A percentile compares a stretch with the other conserved stretches of the same genome.
phyloP scores from a whole-genome alignment of 2,113 vertebrate species.

The Sinocyclocheilus maitianheensis region DNA sequence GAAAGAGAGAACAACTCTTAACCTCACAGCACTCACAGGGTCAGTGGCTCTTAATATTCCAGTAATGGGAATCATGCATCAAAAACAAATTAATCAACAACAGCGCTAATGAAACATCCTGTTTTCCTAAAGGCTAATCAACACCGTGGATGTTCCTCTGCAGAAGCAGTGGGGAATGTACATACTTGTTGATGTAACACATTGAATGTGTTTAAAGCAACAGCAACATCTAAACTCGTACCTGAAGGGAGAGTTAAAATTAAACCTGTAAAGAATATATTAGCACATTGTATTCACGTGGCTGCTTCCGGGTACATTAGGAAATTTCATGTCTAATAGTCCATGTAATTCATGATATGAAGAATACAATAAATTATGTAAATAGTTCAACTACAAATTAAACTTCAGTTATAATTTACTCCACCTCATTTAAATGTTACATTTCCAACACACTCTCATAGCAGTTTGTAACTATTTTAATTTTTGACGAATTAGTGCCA shows the following conservation, averaged over 20 bases:
- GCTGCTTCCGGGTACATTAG: background rate
- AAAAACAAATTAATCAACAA: background rate
- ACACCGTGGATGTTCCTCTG: background rate
- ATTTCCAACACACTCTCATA: too few relatives aligned
- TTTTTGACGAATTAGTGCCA: too few relatives aligned
- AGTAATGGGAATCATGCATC: slow-evolving; percentile 4
- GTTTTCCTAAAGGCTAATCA: slow-evolving; percentile 20
- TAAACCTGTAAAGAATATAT: too few relatives aligned
- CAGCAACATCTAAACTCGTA: background rate
- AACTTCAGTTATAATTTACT: too few relatives aligned
- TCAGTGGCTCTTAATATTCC: background rate
- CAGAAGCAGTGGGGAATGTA: background rate
- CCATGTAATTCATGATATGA: background rate
- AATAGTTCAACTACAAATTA: background rate
- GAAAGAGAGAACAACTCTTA: background rate
- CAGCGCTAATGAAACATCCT: slow-evolving; percentile 21
- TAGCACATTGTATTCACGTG: too few relatives aligned
- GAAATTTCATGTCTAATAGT: background rate
- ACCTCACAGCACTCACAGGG: background rate
- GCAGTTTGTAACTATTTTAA: too few relatives aligned
- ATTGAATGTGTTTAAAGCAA: background rate
- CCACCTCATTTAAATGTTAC: too few relatives aligned
- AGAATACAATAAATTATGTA: background rate
- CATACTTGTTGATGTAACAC: background rate
- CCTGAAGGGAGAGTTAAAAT: background rate